A percentile compares a stretch with the other conserved stretches of the same genome.
Conservation (phyloP, 2,888 invertebrate genomes). For the Pollenia angustigena region DNA sequence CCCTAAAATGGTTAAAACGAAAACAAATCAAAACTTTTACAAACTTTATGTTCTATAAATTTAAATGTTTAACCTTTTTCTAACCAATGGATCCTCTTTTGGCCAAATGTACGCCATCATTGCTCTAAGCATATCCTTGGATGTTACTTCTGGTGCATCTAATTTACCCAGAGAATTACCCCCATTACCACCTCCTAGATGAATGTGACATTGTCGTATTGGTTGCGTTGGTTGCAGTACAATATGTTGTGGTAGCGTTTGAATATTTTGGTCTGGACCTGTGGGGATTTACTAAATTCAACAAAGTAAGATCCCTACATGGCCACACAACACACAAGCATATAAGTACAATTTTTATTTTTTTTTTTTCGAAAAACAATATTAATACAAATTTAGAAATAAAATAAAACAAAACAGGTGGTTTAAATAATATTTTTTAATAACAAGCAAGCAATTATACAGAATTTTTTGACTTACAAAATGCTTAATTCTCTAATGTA, state of each 20-base stretch:
- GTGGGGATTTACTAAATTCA: conserved; percentile 83
- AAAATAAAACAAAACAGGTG: conserved; percentile 39
- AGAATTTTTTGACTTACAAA: background rate
- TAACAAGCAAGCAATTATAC: conserved; percentile 37
- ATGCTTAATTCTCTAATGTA: conserved; percentile 23
- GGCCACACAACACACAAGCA: conserved; percentile 83
- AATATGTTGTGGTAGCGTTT: conserved; percentile 85
- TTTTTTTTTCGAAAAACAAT: conserved; percentile 31
- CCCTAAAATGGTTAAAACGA: conserved; percentile 85
- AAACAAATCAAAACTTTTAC: background rate
- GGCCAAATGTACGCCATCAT: conserved; percentile 99
- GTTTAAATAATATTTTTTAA: conserved; percentile 29
- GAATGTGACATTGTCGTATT: conserved; percentile 92
- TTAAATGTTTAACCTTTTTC: conserved; percentile 78
- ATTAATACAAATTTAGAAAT: conserved; percentile 48
- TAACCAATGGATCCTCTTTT: conserved; percentile 86
- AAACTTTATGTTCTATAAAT: background rate
- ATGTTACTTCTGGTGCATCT: conserved; percentile 87
- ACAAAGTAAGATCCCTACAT: conserved; percentile 82
- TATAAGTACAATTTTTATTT: conserved; percentile 45
- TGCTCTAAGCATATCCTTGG: conserved; percentile 91
- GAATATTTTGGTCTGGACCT: conserved; percentile 80
- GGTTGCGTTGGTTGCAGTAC: conserved; percentile 76
- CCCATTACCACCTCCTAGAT: conserved; percentile 90
- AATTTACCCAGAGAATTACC: conserved; percentile 87